phyloP scores from a whole-genome alignment of 1,140 invertebrate species.

The Pissodes strobi region DNA sequence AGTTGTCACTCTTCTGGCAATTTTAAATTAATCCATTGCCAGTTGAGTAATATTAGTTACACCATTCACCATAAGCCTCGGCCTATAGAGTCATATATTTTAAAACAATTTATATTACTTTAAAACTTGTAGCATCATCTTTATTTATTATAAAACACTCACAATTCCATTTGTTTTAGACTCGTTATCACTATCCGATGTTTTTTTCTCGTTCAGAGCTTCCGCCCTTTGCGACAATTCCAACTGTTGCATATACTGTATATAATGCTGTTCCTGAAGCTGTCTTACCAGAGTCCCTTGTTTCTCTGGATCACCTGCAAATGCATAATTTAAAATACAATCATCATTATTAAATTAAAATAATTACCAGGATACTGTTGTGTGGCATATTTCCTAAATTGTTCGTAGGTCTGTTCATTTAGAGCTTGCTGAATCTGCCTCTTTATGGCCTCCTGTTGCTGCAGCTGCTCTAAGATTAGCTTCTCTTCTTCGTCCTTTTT shows the following conservation, averaged over 20 bases:
- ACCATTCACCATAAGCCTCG: too few species aligned
- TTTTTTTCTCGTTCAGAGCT: constrained; percentile 40
- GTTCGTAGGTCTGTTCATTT: constrained; percentile 93
- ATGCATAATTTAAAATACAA: too few species aligned
- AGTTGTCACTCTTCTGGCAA: too few species aligned
- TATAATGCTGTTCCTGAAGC: constrained; percentile 96
- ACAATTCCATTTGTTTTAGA: constrained; percentile 24
- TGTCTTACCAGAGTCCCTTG: constrained; percentile 91
- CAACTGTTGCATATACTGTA: constrained; percentile 94
- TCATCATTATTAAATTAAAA: too few species aligned
- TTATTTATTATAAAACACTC: too few species aligned
- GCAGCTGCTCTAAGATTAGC: constrained; percentile 63
- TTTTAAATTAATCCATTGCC: too few species aligned
- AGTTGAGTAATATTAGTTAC: too few species aligned
- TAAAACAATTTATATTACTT: too few species aligned
- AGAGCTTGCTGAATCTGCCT: constrained; percentile 92
- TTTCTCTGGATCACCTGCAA: constrained; percentile 76
- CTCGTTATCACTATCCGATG: constrained; percentile 49
- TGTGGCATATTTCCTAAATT: constrained; percentile 91
- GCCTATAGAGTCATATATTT: too few species aligned
- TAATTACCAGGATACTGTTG: constrained; percentile 91
- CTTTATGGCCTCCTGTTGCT: constrained; percentile 66
- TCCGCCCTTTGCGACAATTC: constrained; percentile 57
- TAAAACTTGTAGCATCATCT: too few species aligned
- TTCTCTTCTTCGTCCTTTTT: constrained; percentile 68